Evolutionary conservation across 2,888 invertebrate species (phyloP).

Genomic region (Capitulum mitella): DNA sequence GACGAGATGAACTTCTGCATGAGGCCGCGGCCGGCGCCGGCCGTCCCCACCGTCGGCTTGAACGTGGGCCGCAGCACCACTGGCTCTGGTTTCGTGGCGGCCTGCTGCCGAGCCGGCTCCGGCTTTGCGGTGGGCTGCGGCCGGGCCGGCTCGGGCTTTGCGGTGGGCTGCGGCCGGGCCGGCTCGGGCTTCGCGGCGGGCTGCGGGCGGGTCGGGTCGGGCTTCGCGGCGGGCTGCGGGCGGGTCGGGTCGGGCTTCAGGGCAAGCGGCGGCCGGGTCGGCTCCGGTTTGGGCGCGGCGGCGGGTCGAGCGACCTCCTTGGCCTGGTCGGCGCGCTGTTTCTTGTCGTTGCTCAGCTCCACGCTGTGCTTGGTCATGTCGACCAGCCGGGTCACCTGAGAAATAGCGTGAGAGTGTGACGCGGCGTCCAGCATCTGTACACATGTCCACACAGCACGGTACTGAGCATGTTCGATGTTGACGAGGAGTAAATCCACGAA

Average conservation of each 20-base stretch:
- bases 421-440: too few species aligned
- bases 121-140: too few species aligned
- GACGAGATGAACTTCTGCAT: slow-evolving; percentile 80
- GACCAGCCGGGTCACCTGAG: background rate
- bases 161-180: background rate
- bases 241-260: too few species aligned
- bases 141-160: background rate
- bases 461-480: too few species aligned
- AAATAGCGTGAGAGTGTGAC: too few species aligned
- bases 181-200: too few species aligned
- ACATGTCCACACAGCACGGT: too few species aligned
- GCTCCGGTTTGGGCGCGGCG: background rate
- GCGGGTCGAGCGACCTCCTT: background rate
- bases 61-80: background rate
- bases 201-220: too few species aligned
- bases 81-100: too few species aligned
- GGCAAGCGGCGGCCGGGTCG: background rate
- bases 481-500: too few species aligned
- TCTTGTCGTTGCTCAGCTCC: slow-evolving; percentile 13
- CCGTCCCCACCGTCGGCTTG: slow-evolving; percentile 24
- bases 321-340: background rate
- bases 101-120: too few species aligned
- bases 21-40: slow-evolving; percentile 50
- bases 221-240: too few species aligned
- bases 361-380: slow-evolving; percentile 16